phyloP scores from a whole-genome alignment of 2,888 invertebrate species.

The Nemoura dubitans region DNA sequence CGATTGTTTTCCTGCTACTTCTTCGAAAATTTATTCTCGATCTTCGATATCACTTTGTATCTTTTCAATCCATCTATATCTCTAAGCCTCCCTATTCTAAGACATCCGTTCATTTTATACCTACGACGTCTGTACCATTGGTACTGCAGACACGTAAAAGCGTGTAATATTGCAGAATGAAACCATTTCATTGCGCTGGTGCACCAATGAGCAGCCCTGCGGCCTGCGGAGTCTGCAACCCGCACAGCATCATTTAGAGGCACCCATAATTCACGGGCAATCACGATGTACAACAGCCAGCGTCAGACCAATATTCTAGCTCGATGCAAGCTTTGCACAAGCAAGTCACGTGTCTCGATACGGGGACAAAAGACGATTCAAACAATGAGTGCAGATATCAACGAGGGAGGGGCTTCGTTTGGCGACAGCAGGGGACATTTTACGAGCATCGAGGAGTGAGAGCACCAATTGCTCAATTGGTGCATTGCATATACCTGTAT shows the following conservation, averaged over 20 bases:
- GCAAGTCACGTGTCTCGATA: not conserved
- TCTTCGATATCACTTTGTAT: too few species aligned
- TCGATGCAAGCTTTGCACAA: not conserved
- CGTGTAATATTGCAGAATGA: too few species aligned
- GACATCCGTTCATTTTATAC: too few species aligned
- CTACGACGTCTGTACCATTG: too few species aligned
- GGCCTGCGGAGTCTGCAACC: not conserved
- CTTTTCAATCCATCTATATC: too few species aligned
- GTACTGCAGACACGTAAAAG: too few species aligned
- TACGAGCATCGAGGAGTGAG: not conserved
- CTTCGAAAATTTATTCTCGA: too few species aligned
- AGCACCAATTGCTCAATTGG: not conserved
- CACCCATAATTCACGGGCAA: not conserved
- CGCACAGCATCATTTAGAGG: not conserved
- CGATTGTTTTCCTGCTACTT: too few species aligned
- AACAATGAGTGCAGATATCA: not conserved
- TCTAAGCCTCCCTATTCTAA: too few species aligned
- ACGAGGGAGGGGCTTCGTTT: not conserved
- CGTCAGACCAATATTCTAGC: not conserved
- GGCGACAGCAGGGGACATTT: not conserved
- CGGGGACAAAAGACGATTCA: not conserved
- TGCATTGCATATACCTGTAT: too few species aligned
- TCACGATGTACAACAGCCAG: not conserved
- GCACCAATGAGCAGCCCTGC: too few species aligned
- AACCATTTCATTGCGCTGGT: too few species aligned